Conservation (phyloP, 2,113 vertebrate species). For the Phaetusa simplex region DNA sequence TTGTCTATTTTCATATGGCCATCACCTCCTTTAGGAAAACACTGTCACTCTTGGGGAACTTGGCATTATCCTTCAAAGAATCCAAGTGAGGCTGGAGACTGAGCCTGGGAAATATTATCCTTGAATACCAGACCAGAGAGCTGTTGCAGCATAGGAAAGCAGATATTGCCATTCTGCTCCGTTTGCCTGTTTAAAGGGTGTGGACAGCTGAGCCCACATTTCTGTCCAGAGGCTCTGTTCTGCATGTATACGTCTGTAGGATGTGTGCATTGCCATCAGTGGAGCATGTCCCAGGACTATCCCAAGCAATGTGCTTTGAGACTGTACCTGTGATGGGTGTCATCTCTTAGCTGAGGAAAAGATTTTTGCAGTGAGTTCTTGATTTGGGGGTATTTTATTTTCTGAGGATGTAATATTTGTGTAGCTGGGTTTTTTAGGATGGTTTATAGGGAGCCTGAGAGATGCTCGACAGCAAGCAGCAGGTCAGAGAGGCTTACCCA, state of each 20-base stretch:
- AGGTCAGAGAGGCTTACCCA: not conserved
- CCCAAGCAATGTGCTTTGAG: not conserved
- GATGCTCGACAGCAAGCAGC: not conserved
- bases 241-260: not conserved
- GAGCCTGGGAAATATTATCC: not conserved
- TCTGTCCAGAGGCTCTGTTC: not conserved
- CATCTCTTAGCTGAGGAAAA: not conserved
- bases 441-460: not conserved
- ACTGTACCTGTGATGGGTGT: not conserved
- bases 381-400: not conserved
- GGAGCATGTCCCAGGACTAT: not conserved
- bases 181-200: not conserved
- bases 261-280: too few relatives aligned
- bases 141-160: not conserved
- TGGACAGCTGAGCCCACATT: not conserved
- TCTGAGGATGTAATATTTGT: not conserved
- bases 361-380: not conserved
- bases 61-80: not conserved
- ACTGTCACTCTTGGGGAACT: not conserved
- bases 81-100: not conserved
- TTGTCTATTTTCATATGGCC: not conserved
- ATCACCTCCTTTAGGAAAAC: not conserved
- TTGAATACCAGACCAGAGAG: not conserved
- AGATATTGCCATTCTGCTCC: not conserved
- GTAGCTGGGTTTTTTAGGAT: not conserved